A percentile compares a stretch with the other conserved stretches of the same genome.
Evolutionary conservation across 30 jellyfish, hydroid and myxozoan genomes (phyloP).

Genomic region (Turritopsis rubra): DNA sequence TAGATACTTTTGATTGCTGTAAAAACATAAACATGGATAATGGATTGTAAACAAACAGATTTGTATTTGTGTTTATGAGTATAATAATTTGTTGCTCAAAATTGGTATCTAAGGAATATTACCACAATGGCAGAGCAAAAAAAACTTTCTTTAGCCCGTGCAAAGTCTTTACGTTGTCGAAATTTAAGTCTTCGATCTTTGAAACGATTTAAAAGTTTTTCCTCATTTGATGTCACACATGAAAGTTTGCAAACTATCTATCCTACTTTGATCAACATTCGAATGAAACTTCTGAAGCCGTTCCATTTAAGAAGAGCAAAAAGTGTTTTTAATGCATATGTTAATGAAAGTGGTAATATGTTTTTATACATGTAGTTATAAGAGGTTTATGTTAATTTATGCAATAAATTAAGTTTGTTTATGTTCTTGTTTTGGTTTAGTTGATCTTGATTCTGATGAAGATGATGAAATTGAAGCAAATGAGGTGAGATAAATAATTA

Average conservation of each 20-base stretch:
- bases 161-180: background rate
- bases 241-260: slow-evolving; percentile 7
- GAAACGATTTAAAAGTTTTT: slow-evolving; percentile 7
- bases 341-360: background rate
- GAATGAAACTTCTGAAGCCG: slow-evolving; percentile 14
- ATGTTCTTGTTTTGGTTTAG: slow-evolving; percentile 32
- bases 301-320: slow-evolving; percentile 8
- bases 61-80: background rate
- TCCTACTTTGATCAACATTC: slow-evolving; percentile 2
- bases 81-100: background rate
- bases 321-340: slow-evolving; percentile 14
- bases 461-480: slow-evolving; percentile 84
- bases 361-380: too few species aligned
- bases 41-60: too few species aligned
- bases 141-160: background rate
- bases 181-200: background rate
- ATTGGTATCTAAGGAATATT: background rate
- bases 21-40: too few species aligned
- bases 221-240: slow-evolving; percentile 6
- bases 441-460: slow-evolving; percentile 94
- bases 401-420: background rate
- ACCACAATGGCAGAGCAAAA: background rate
- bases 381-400: too few species aligned
- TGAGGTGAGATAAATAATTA: slow-evolving; percentile 55
- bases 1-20: too few species aligned